These are phyloP conservation scores for Lycopodina hypogea DNA, from an alignment of 37 sponge, comb jelly and placozoan genomes.

Conservation along the genomic window DNA sequence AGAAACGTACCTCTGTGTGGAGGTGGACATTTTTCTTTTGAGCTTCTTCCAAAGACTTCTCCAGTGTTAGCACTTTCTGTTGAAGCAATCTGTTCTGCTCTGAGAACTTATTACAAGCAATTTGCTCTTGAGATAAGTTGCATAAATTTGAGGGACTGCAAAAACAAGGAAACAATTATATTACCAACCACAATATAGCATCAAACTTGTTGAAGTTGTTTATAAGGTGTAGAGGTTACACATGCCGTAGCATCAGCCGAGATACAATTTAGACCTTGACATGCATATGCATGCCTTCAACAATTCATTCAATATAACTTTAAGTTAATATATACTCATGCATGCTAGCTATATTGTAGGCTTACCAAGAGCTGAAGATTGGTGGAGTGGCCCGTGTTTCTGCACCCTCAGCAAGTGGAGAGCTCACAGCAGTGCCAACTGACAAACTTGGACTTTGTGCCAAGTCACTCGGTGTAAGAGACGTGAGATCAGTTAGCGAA, in stretches of 20 bases:
- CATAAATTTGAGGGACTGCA: background rate
- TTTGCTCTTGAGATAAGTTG: background rate
- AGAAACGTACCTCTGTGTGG: constrained; percentile 11
- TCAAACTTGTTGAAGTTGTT: no score
- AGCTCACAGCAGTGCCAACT: background rate
- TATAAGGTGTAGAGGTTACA: no score
- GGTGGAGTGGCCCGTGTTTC: no score
- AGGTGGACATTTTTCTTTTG: constrained; percentile 2
- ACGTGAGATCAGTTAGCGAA: constrained; percentile 31
- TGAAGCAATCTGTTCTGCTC: background rate
- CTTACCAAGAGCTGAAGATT: no score
- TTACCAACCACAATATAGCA: background rate
- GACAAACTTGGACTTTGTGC: constrained; percentile 8
- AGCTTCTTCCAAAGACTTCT: constrained; percentile 11
- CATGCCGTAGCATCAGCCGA: no score
- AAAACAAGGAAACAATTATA: background rate
- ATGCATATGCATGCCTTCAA: no score
- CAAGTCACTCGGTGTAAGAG: constrained; percentile 18
- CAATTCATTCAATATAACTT: no score
- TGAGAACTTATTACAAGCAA: background rate
- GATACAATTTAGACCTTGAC: no score
- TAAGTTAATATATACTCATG: no score
- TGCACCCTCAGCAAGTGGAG: no score
- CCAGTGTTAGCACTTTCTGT: background rate
- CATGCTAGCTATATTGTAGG: no score